phyloP scores from a whole-genome alignment of 2,888 invertebrate genomes.

The Clostera curtula region DNA sequence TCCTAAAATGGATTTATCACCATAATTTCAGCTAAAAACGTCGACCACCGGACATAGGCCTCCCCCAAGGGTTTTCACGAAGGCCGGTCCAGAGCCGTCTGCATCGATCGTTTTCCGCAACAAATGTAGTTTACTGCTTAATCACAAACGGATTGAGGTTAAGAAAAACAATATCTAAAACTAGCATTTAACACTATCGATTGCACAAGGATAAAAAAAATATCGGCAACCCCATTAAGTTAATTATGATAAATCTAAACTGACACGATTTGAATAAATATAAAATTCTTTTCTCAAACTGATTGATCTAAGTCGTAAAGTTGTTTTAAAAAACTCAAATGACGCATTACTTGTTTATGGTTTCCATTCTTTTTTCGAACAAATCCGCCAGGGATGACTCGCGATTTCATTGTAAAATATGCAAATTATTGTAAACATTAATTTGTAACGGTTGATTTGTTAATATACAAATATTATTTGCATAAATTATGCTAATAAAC shows the following conservation, averaged over 20 bases:
- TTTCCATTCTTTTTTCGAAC: constrained; percentile 32
- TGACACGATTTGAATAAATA: constrained; percentile 50
- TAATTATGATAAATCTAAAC: constrained; percentile 38
- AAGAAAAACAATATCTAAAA: too few relatives aligned
- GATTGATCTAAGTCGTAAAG: constrained; percentile 68
- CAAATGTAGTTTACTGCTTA: too few relatives aligned
- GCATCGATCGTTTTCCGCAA: too few relatives aligned
- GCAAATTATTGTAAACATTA: constrained; percentile 67
- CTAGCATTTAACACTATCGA: too few relatives aligned
- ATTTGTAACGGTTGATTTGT: constrained; percentile 74
- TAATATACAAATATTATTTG: constrained; percentile 53
- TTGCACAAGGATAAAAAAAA: too few relatives aligned
- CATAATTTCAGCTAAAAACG: too few relatives aligned
- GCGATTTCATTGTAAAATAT: constrained; percentile 60
- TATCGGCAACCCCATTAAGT: constrained; percentile 53
- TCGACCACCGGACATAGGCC: too few relatives aligned
- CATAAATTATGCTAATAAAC: constrained; percentile 54
- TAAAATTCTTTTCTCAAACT: constrained; percentile 30
- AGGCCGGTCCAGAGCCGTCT: too few relatives aligned
- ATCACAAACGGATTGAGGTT: too few relatives aligned
- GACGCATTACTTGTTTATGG: constrained; percentile 45
- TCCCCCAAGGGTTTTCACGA: too few relatives aligned
- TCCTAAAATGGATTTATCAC: too few relatives aligned
- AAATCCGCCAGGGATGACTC: constrained; percentile 49
- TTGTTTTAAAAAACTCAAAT: constrained; percentile 37